Evolutionary conservation across 2,797 vertebrate genomes (phyloP), one percentile per base, ranked within the genome.

Genomic region (Chelon auratus): DNA sequence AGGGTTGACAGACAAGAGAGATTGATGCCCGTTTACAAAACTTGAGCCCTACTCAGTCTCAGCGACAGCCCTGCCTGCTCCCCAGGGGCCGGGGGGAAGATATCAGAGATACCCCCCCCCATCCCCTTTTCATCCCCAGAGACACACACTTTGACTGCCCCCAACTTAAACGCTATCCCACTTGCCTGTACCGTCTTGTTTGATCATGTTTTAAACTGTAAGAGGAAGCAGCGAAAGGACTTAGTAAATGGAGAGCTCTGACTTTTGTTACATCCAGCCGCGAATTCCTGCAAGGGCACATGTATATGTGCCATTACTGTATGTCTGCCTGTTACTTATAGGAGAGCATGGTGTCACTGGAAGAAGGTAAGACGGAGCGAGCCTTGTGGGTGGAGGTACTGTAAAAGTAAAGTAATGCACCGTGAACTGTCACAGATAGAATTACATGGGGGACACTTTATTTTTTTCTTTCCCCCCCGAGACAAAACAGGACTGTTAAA

Each of bases 21-120:
- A 94, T 93, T 92, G 91, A 93, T 94, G 91, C 86, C 58, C 79
- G n/a, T 85, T 91, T 87, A 91, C 91, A 93, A 93, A 94, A 93
- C 88, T 70, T 90, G 90, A 92, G 91, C 87, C 85, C 81, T 65
- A 62, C 59, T 78, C 39, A 40, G 88, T 88, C 87, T 63, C 79
- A 72, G 83, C 78, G 72, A 81, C 82, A 78, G 82, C 65, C 55
- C 78, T 71, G 81, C 72, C 87, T 81, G 67, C 78, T 90, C 89
- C 87, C 84, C 74, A 72, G 85, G 86, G 90, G 81, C 80, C 54
- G 3, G n/a, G 42, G 26, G 26, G 57, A 67, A 65, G 77, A 17
- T 83, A 68, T 64, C 72, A 71, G 75, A 79, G 75, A 86, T 89
- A 78, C 64, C 73, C 75, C 3, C 24, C 24, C 75, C 78, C 58